These are phyloP conservation scores for Campylomormyrus tamandua DNA, from an alignment of 2,113 vertebrate genomes.

Conservation along the genomic window DNA sequence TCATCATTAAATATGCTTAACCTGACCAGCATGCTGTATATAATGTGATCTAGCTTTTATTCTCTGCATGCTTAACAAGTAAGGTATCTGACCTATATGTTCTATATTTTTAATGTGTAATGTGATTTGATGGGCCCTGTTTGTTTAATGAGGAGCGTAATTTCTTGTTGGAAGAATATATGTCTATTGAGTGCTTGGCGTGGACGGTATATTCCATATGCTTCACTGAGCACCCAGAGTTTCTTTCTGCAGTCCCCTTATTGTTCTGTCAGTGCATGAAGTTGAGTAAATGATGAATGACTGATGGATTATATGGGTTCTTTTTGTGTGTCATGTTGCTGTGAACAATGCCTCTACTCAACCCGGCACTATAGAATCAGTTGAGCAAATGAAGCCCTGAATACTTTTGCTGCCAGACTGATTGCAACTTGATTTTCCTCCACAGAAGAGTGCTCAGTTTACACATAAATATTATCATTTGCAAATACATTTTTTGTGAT, in stretches of 20 bases:
- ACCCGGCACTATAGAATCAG: not conserved
- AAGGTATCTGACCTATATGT: not conserved
- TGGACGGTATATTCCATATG: not conserved
- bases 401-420: not conserved
- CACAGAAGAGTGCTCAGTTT: not conserved
- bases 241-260: not conserved
- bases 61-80: not conserved
- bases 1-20: not conserved
- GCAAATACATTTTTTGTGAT: not conserved
- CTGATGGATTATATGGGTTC: not conserved
- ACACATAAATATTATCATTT: conserved; percentile 5
- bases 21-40: not conserved
- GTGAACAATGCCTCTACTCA: not conserved
- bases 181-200: not conserved
- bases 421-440: not conserved
- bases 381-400: not conserved
- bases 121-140: not conserved
- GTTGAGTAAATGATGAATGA: conserved; percentile 15
- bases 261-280: conserved; percentile 3
- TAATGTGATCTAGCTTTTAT: not conserved
- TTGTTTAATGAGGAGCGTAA: not conserved
- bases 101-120: not conserved
- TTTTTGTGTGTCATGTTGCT: not conserved
- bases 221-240: conserved; percentile 4
- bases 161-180: not conserved